Evolutionary conservation across 2,797 vertebrate genomes (phyloP).

Genomic region (Chloroceryle amazona): DNA sequence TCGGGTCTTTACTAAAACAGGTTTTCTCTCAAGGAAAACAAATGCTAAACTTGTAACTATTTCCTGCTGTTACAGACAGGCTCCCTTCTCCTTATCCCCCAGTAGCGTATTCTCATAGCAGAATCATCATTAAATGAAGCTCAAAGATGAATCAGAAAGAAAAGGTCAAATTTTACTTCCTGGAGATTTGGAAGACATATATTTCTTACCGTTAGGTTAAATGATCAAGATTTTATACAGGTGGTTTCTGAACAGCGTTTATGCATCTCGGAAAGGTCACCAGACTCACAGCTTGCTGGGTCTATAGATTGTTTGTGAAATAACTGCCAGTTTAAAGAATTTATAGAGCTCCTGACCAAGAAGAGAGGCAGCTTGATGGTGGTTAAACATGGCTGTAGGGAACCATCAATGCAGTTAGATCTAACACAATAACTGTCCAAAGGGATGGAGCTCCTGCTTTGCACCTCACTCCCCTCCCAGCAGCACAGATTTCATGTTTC

Average conservation of each 20-base stretch:
- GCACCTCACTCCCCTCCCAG: rapidly evolving
- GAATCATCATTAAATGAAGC: background rate
- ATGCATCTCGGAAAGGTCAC: background rate
- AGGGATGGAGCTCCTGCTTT: background rate
- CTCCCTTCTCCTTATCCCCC: background rate
- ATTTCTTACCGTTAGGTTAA: background rate
- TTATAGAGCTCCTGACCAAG: background rate
- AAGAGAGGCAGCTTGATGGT: background rate
- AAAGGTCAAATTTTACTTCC: background rate
- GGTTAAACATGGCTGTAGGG: background rate
- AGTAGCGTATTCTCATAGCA: background rate
- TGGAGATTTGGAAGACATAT: background rate
- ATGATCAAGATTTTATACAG: background rate
- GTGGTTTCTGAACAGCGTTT: background rate
- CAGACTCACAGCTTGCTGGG: background rate
- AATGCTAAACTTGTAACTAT: background rate
- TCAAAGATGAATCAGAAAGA: background rate
- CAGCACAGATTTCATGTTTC: background rate
- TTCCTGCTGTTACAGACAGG: background rate
- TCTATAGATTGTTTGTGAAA: background rate
- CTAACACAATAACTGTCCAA: background rate
- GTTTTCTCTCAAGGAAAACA: background rate
- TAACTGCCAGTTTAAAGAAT: background rate
- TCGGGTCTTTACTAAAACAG: background rate
- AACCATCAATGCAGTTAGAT: background rate